Evolutionary conservation across 1,140 invertebrate genomes (phyloP), one percentile per base, ranked within the genome.

Genomic region (Pectinophora gossypiella): DNA sequence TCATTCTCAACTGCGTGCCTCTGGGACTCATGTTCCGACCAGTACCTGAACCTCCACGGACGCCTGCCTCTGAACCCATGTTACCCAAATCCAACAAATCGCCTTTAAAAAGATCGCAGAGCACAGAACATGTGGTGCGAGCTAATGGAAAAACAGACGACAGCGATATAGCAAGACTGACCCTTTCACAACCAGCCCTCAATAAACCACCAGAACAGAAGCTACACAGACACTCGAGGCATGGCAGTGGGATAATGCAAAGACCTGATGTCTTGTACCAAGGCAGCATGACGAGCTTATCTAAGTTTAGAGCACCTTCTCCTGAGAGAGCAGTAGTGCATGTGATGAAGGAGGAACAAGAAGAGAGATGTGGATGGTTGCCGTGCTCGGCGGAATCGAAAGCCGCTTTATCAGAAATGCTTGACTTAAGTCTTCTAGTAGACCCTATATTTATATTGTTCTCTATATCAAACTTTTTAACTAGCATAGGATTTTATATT

Each of bases 401-500:
- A 59, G 90, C 94, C 59, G 93, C 93, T 0, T 88, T 98, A 22
- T 89, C 88, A 22, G 91, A 96, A 86, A 96, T 98, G 94, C 89
- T 98, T 55, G 94, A 98, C 72, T 88, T 98, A 43, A 91, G 91
- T 7, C 86, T 99, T 18, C 89, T 99, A 0, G 92, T 92, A 52
- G 94, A 99, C 84, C 91, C 92, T 2, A 89, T 98, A 56, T 99
- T 99, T 76, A 89, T 99, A 49, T 84, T 99, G 46, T 99, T 99
- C 84, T 93, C 93, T 16, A 51, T 97, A 21, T 98, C 97, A 19
- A 99, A 99, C 85, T 98, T 99, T 76, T 93, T 96, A 68, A 99
- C 97, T 5, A 97, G 95, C 74, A 95, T 99, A 63, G 98, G 98
- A 22, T 99, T 98, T 89, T 97, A 98, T 81, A 93, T 98, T 68